Base-by-base conservation (phyloP, 1,140 invertebrate genomes). In the Patella vulgata region DNA sequence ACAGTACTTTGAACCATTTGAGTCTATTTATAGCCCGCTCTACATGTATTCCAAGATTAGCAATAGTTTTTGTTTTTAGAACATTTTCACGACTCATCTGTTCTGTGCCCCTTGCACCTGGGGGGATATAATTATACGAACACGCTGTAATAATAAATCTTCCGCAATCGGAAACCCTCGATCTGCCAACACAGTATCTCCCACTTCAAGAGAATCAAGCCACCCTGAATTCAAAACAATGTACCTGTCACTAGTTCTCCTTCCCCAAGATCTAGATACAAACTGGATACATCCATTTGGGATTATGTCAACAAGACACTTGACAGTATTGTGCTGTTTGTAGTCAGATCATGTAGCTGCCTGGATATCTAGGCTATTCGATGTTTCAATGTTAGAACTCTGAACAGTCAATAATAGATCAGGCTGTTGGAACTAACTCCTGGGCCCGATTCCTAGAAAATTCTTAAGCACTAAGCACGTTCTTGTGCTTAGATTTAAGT, bases 281-380 rank as follows among this genome's bases (percentile, higher is more conserved):
- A 47, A 66, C 14, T 21, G 43, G 3, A 47, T 52, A 17, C 2
- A 17, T 30, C 62, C 62, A 44, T 59, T 44, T 36, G 62, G 56
- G 11, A 63, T 57, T 19, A 74, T 68, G 17, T 63, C 73, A 8
- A 63, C 63, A 53, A 79, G 56, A 58, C 67, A 70, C 66, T 77
- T 77, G 5, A 72, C 44, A 27, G 71, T 79, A 31, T 65, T 59
- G 59, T 58, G 17, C 28, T 62, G 42, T 65, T 79, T 74, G 52
- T 79, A 74, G 43, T 69, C 50, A 8, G 64, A 73, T 60, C 70
- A 74, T 31, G 70, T 71, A 11, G 39, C 47, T 25, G 66, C 23
- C 56, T 67, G 57, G 23, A 62, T 57, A 33, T 58, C 61, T 11
- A 70, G 57, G 53, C 60, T 63, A 43, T 54, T 27, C 27, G 66